Conservation (phyloP, 1,140 invertebrate species). For the Thaumatotibia leucotreta region DNA sequence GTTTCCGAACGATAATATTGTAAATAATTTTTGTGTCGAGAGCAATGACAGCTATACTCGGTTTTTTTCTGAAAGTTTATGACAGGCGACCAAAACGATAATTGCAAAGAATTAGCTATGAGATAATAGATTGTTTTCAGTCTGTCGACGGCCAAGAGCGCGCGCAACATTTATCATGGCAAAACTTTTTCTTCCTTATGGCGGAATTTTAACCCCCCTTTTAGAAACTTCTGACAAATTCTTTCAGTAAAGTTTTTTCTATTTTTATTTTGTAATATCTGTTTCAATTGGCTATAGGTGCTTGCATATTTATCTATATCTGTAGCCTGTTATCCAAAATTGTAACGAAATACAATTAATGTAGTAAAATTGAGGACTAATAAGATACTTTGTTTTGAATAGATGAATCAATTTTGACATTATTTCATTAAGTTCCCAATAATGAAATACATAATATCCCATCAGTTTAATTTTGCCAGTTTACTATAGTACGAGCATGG, state of each 20-base stretch:
- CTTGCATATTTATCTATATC: too few species aligned
- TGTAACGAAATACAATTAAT: too few species aligned
- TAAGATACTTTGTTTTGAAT: too few species aligned
- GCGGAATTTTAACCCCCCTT: slow-evolving; percentile 52
- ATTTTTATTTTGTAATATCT: background rate
- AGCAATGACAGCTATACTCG: too few species aligned
- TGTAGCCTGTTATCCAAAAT: too few species aligned
- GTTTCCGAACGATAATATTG: too few species aligned
- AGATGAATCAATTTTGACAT: too few species aligned
- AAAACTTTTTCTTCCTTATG: slow-evolving; percentile 63
- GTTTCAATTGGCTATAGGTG: background rate
- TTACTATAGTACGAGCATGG: background rate
- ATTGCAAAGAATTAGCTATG: slow-evolving; percentile 27
- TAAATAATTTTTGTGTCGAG: too few species aligned
- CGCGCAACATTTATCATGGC: slow-evolving; percentile 57
- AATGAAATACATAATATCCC: slow-evolving; percentile 21
- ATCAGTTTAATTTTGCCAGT: too few species aligned
- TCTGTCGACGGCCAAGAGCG: slow-evolving; percentile 34
- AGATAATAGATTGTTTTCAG: slow-evolving; percentile 56
- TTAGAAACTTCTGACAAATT: slow-evolving; percentile 54
- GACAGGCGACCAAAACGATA: background rate
- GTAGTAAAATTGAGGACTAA: too few species aligned
- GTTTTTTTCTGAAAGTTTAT: background rate
- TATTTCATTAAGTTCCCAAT: background rate
- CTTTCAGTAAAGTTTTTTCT: background rate